Conservation (phyloP, 2,113 vertebrate genomes). For the Chaetodon auriga region DNA sequence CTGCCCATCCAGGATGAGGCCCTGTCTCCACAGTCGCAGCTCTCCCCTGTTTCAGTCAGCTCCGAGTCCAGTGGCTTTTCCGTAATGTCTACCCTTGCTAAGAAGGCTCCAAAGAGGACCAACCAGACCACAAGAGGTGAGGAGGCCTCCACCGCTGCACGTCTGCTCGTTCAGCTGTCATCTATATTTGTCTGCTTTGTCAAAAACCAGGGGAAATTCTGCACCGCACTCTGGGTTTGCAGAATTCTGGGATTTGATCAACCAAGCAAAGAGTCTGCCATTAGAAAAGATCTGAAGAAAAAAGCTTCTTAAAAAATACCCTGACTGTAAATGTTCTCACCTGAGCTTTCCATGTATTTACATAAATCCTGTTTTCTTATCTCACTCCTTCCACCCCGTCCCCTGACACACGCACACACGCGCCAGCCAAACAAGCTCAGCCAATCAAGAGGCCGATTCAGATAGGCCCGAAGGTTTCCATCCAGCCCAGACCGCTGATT, state of each 20-base stretch:
- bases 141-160: background rate
- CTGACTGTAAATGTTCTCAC: background rate
- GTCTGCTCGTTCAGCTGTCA: conserved; percentile 4
- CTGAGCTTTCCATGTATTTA: background rate
- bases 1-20: conserved; percentile 87
- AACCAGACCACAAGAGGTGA: conserved; percentile 77
- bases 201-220: conserved; percentile 3
- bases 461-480: conserved; percentile 86
- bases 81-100: conserved; percentile 72
- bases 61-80: conserved; percentile 85
- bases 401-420: background rate
- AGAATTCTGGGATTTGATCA: background rate
- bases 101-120: conserved; percentile 72
- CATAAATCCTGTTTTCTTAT: background rate
- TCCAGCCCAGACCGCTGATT: conserved; percentile 92
- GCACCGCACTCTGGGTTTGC: background rate
- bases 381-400: background rate
- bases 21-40: conserved; percentile 85
- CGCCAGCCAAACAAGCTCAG: conserved; percentile 81
- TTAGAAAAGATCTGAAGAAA: background rate
- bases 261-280: background rate
- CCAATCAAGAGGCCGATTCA: conserved; percentile 86
- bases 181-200: background rate
- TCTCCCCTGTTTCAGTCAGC: conserved; percentile 90
- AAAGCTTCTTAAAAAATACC: background rate